A percentile compares a stretch with the other conserved stretches of the same genome.
Conservation (phyloP, 1,140 invertebrate genomes). For the Drosophila novamexicana region DNA sequence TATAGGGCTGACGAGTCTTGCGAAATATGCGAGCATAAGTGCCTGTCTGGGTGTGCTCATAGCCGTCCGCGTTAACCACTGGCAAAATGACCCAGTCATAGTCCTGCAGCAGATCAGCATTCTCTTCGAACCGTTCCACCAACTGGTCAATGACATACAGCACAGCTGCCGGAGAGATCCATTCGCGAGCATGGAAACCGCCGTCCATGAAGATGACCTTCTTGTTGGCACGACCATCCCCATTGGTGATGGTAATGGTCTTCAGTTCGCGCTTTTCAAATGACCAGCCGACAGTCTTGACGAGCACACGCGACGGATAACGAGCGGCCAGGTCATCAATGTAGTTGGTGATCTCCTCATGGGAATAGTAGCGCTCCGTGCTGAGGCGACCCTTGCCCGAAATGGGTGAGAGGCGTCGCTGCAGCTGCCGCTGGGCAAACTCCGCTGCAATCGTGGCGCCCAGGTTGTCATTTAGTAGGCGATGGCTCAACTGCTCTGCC, state of each 20-base stretch:
- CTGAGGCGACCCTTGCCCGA: conserved; percentile 67
- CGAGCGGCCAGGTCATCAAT: conserved; percentile 84
- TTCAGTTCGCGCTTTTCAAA: conserved; percentile 85
- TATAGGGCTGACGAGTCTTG: conserved; percentile 84
- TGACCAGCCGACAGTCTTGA: conserved; percentile 84
- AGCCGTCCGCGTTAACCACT: conserved; percentile 86
- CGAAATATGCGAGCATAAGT: conserved; percentile 86
- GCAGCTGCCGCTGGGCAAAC: conserved; percentile 53
- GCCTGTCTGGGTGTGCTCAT: conserved; percentile 74
- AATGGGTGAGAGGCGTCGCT: conserved; percentile 57
- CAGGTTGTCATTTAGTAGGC: conserved; percentile 57
- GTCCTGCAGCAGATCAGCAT: conserved; percentile 84
- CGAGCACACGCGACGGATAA: conserved; percentile 84
- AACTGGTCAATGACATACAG: conserved; percentile 88
- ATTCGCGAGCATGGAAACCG: conserved; percentile 89
- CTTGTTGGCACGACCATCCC: conserved; percentile 79
- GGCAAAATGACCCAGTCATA: conserved; percentile 88
- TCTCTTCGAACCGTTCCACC: conserved; percentile 85
- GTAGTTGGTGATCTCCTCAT: conserved; percentile 85
- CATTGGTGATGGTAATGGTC: conserved; percentile 85
- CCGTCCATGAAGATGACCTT: conserved; percentile 86
- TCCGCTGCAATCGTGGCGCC: conserved; percentile 56
- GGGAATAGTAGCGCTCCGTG: conserved; percentile 74
- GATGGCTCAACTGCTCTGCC: conserved; percentile 22
- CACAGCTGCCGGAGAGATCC: conserved; percentile 88